Conservation (phyloP, 2,888 invertebrate genomes). For the Tiphia femorata region DNA sequence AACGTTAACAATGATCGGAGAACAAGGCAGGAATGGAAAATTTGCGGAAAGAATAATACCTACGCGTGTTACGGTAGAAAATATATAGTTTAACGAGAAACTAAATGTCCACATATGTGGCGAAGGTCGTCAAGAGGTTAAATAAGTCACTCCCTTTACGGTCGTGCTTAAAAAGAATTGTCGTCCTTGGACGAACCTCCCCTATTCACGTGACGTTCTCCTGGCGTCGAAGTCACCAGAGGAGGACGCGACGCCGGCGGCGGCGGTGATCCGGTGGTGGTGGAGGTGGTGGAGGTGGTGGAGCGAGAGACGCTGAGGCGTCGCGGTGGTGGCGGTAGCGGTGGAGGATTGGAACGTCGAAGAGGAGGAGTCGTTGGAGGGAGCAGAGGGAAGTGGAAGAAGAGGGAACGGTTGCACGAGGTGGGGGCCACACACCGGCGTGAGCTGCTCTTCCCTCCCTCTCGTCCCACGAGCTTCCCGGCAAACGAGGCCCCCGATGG, state of each 20-base stretch:
- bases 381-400: conserved; percentile 28
- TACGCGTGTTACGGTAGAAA: too few species aligned
- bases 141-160: too few species aligned
- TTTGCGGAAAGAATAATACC: too few species aligned
- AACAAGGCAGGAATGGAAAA: too few species aligned
- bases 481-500: conserved; percentile 46
- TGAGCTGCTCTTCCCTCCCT: conserved; percentile 19
- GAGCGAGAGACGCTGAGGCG: background rate
- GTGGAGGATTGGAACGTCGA: background rate
- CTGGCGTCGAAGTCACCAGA: background rate
- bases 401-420: conserved; percentile 21
- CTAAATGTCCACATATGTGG: too few species aligned
- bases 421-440: conserved; percentile 31
- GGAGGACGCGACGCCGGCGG: background rate
- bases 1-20: too few species aligned
- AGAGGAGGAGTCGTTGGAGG: conserved; percentile 21
- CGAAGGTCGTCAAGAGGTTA: too few species aligned
- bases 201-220: background rate
- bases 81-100: too few species aligned
- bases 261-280: conserved; percentile 6
- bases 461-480: conserved; percentile 28
- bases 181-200: background rate
- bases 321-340: conserved; percentile 4
- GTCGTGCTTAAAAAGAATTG: too few species aligned
- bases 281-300: conserved; percentile 14